A percentile compares a stretch with the other conserved stretches of the same genome.
Evolutionary conservation across 2,888 invertebrate genomes (phyloP).

Genomic region (Cephus pygmeus): DNA sequence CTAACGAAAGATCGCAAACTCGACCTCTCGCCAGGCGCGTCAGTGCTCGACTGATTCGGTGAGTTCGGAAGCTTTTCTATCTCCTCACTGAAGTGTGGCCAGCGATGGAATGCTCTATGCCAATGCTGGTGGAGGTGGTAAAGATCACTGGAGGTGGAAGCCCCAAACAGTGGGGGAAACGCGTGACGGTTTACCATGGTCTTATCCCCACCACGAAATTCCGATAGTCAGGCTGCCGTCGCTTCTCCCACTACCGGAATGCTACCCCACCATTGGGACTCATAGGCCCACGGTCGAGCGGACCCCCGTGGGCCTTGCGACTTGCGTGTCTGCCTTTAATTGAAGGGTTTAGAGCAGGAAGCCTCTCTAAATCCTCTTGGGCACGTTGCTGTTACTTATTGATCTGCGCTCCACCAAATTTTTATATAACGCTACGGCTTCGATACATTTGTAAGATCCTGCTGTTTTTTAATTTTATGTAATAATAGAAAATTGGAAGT

Average conservation of each 20-base stretch:
- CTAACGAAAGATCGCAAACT: constrained; percentile 3
- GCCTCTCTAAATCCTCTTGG: constrained; percentile 2
- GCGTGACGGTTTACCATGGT: constrained; percentile 61
- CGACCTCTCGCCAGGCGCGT: constrained; percentile 56
- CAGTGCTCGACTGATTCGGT: constrained; percentile 60
- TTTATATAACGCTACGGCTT: not conserved
- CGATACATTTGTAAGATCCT: not conserved
- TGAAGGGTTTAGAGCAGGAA: constrained; percentile 29
- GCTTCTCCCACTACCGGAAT: constrained; percentile 21
- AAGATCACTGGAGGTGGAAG: constrained; percentile 29
- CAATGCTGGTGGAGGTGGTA: constrained; percentile 38
- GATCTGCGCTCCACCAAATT: not conserved
- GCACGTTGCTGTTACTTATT: not conserved
- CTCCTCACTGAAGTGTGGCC: constrained; percentile 52
- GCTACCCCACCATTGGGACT: constrained; percentile 10
- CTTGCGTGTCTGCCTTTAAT: constrained; percentile 42
- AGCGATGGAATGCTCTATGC: constrained; percentile 55
- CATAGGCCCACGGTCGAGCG: constrained; percentile 30
- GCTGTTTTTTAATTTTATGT: not conserved
- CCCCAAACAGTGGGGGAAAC: constrained; percentile 48
- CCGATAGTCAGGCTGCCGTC: constrained; percentile 53
- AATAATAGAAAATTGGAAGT: not conserved
- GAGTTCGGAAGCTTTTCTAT: constrained; percentile 55
- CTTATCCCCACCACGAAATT: constrained; percentile 57
- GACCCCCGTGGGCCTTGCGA: constrained; percentile 42